Conservation (phyloP, 2,797 vertebrate species). For the Poeciliopsis gracilis region DNA sequence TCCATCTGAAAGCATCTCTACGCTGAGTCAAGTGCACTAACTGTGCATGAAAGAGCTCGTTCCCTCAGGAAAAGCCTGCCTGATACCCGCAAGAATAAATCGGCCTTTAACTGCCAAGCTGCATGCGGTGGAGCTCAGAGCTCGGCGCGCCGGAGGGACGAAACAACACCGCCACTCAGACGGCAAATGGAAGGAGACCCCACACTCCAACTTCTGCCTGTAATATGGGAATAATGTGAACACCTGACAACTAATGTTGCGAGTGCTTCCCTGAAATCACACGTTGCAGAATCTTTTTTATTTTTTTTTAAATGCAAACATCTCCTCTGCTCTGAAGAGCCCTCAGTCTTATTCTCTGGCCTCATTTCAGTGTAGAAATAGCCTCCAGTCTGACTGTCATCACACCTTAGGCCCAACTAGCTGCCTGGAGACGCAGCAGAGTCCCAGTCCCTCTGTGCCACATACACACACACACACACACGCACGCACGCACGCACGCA, state of each 20-base stretch:
- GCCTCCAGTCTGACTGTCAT: background rate
- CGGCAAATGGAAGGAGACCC: conserved; percentile 43
- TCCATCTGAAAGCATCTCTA: conserved; percentile 83
- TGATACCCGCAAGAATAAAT: conserved; percentile 83
- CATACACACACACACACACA: background rate
- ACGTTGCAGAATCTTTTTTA: background rate
- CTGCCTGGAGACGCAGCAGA: background rate
- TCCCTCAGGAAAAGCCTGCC: conserved; percentile 78
- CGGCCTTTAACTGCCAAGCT: conserved; percentile 78
- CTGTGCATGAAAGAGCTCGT: conserved; percentile 82
- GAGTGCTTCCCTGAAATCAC: background rate
- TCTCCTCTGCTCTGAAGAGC: conserved; percentile 1
- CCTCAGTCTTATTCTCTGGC: background rate
- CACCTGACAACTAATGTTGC: conserved; percentile 22
- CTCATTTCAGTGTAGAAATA: conserved; percentile 5
- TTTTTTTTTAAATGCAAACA: background rate
- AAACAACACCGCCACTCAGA: conserved; percentile 52
- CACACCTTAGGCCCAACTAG: conserved; percentile 2
- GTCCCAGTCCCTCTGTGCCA: background rate
- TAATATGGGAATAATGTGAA: conserved; percentile 18
- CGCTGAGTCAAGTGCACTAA: conserved; percentile 85
- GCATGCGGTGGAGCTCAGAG: conserved; percentile 60
- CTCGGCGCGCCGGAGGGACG: conserved; percentile 60
- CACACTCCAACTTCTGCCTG: conserved; percentile 8
- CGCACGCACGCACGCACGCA: fast-evolving